Evolutionary conservation across 2,888 invertebrate species (phyloP), one percentile per base, ranked within the genome.

Genomic region (Mythimna impura): DNA sequence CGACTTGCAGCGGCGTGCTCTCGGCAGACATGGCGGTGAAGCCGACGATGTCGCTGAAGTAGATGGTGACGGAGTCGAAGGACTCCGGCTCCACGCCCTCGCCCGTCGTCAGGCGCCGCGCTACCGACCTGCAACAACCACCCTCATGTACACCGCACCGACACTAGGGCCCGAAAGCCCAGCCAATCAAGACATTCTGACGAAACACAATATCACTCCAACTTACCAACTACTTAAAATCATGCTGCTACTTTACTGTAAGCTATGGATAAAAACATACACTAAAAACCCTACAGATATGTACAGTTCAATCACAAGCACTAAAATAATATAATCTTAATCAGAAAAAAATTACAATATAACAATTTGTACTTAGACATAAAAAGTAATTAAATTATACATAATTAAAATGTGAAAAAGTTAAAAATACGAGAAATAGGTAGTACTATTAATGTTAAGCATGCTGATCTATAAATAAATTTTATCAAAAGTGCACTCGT

Each of bases 31-130:
- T 98, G 69, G 98, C 97, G 71, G 99, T 99, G 95, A 99, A 99
- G 83, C 99, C 99, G 81, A 99, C 99, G 93, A 99, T 99, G 93
- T 99, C 99, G 91, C 99, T 99, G 95, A 99, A 99, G 96, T 99
- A 99, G 89, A 99, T 99, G 60, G 99, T 99, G 82, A 99, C 99
- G 82, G 98, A 97, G 94, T 99, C 98, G 93, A 98, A 99, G 9
- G 98, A 98, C 94, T 99, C 99, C 2, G 99, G 99, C 92, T 98
- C 98, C 12, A 99, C 98, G 50, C 98, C 98, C 89, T 98, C 98
- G 63, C 99, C 99, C 88, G 97, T 97, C 69, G 99, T 98, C 86
- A 99, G 96, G 87, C 98, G 98, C 88, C 97, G 97, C 69, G 99
- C 99, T 81, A 99, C 99, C 43, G 98, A 98, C 93, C 98, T 98